Evolutionary conservation across 2,888 invertebrate genomes (phyloP).

Genomic region (Lasioglossum zephyrum): DNA sequence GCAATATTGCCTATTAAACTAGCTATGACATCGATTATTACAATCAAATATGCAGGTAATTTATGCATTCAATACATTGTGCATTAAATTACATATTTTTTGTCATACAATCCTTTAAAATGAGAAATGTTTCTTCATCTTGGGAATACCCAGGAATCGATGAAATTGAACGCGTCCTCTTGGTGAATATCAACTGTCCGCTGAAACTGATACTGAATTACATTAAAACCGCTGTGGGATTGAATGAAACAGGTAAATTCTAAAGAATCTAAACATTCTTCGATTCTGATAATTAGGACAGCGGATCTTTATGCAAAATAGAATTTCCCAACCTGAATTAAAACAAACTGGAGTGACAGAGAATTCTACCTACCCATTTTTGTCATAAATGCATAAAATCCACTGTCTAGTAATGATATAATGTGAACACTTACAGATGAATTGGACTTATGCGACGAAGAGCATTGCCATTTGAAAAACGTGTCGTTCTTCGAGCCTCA

Average conservation of each 20-base stretch:
- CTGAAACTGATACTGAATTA: slow-evolving; percentile 82
- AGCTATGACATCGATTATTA: slow-evolving; percentile 49
- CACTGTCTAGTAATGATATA: no score
- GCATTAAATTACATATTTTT: neutral
- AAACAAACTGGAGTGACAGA: no score
- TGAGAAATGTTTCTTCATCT: neutral
- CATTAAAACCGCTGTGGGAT: slow-evolving; percentile 71
- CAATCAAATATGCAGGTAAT: slow-evolving; percentile 61
- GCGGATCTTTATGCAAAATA: no score
- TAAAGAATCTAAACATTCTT: neutral
- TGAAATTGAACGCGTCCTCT: slow-evolving; percentile 70
- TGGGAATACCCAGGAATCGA: slow-evolving; percentile 12
- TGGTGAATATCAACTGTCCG: slow-evolving; percentile 83
- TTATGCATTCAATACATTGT: neutral
- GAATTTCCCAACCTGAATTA: no score
- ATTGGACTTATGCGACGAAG: slow-evolving; percentile 79
- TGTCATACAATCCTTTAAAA: neutral
- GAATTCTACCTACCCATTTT: no score
- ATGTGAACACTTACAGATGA: slow-evolving; percentile 67
- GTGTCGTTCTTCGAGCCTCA: slow-evolving; percentile 67
- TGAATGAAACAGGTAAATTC: slow-evolving; percentile 64
- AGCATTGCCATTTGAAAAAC: slow-evolving; percentile 70
- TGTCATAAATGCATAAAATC: neutral
- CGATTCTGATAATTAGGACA: neutral
- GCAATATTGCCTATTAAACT: neutral